Conservation (phyloP, 2,797 vertebrate genomes). For the Gila robusta region DNA sequence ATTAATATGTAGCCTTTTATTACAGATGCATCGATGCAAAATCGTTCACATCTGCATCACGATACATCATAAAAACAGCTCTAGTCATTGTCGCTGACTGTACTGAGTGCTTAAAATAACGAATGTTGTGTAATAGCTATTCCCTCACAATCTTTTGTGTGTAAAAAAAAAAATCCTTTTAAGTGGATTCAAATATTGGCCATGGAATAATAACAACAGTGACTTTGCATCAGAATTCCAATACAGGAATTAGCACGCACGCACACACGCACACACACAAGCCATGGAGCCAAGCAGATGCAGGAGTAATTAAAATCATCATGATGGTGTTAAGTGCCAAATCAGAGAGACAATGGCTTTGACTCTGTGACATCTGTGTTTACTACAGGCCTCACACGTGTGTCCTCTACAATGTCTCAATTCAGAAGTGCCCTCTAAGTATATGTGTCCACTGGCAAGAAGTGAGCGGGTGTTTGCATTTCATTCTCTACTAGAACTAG, state of each 20-base stretch:
- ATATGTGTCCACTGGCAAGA: neutral
- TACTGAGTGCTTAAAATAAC: conserved; percentile 3
- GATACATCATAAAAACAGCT: neutral
- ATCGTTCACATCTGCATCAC: neutral
- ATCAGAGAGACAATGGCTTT: conserved; percentile 30
- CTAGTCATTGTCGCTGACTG: neutral
- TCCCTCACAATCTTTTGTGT: conserved; percentile 17
- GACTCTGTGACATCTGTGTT: conserved; percentile 51
- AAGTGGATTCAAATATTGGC: neutral
- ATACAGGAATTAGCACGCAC: conserved; percentile 41
- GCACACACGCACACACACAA: neutral
- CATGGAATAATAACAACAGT: conserved; percentile 8
- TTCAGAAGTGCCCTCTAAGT: neutral
- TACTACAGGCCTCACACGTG: conserved; percentile 15
- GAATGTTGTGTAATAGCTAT: conserved; percentile 29
- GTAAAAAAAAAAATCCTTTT: neutral
- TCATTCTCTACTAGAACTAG: neutral
- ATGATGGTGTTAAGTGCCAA: conserved; percentile 20
- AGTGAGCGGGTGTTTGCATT: neutral
- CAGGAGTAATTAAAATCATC: conserved; percentile 56
- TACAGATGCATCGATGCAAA: neutral
- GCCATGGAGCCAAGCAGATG: conserved; percentile 31
- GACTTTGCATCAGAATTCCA: conserved; percentile 40
- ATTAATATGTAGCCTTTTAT: neutral
- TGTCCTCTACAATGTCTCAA: neutral